These are phyloP conservation scores for Astyanax mexicanus DNA, from an alignment of 2,797 vertebrate species.

Conservation along the genomic window DNA sequence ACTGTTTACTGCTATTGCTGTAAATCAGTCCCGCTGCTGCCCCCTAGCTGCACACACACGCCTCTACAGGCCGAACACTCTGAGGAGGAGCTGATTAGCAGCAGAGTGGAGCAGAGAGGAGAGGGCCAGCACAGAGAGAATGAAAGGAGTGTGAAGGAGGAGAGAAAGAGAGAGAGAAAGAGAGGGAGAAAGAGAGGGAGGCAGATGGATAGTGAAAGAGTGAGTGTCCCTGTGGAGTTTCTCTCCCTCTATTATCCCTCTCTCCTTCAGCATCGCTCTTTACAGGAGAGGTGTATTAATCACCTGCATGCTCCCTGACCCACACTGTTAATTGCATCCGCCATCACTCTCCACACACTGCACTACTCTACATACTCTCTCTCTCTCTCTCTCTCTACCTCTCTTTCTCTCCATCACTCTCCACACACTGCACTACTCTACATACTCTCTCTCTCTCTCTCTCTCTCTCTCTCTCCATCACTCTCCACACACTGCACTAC, in stretches of 20 bases:
- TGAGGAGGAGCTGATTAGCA: constrained; percentile 49
- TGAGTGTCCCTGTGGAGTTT: constrained; percentile 48
- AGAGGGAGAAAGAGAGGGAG: constrained; percentile 26
- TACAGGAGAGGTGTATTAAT: constrained; percentile 65
- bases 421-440: too few relatives aligned
- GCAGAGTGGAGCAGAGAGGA: not conserved
- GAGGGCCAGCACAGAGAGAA: constrained; percentile 36
- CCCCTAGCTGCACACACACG: constrained; percentile 31
- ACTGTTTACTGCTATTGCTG: not conserved
- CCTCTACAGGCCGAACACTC: constrained; percentile 20
- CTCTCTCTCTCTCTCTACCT: constrained; percentile 1
- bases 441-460: too few relatives aligned
- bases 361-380: constrained; percentile 27
- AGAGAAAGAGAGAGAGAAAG: too few relatives aligned
- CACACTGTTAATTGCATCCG: constrained; percentile 70
- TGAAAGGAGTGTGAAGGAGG: constrained; percentile 25
- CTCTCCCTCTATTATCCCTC: constrained; percentile 56
- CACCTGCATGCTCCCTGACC: constrained; percentile 61
- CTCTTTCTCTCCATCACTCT: not conserved
- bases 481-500: too few relatives aligned
- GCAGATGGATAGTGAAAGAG: constrained; percentile 8
- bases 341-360: constrained; percentile 53
- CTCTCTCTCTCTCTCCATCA: too few relatives aligned
- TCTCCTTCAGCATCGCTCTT: constrained; percentile 51
- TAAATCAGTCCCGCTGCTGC: constrained; percentile 20